Percentiles rank a stretch among this genome's conserved stretches.
These are phyloP conservation scores for Campylomormyrus numenius DNA, from an alignment of 2,113 vertebrate genomes.

Conservation along the genomic window DNA sequence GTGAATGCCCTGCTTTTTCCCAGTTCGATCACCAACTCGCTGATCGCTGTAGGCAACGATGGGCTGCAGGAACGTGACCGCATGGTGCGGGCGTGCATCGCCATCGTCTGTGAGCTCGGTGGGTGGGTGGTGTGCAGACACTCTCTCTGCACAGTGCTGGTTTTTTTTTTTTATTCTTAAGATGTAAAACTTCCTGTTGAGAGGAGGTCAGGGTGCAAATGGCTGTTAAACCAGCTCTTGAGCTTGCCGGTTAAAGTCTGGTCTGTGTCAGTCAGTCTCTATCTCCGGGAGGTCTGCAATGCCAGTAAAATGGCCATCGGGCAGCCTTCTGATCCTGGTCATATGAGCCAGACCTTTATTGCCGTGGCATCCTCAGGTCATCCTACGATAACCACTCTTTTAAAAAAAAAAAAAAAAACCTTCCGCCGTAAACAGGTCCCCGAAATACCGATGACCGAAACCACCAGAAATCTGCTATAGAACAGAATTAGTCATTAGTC, in stretches of 20 bases:
- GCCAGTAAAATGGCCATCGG: not conserved
- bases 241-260: not conserved
- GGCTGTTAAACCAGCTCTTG: not conserved
- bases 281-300: not conserved
- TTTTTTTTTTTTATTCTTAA: not conserved
- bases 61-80: constrained; percentile 94
- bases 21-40: constrained; percentile 89
- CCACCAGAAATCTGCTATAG: not conserved
- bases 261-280: not conserved
- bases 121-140: constrained; percentile 38
- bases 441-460: not conserved
- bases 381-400: not conserved
- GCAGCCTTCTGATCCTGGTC: not conserved
- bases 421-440: not conserved
- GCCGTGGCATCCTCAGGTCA: not conserved
- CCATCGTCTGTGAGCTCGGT: constrained; percentile 97
- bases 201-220: not conserved
- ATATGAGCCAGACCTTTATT: not conserved
- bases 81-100: constrained; percentile 96
- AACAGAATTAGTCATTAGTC: not conserved
- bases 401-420: not conserved
- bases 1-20: constrained; percentile 96
- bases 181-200: not conserved
- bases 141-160: not conserved
- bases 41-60: constrained; percentile 94